phyloP scores from a whole-genome alignment of 1,140 invertebrate genomes.

The Drosophila azteca region DNA sequence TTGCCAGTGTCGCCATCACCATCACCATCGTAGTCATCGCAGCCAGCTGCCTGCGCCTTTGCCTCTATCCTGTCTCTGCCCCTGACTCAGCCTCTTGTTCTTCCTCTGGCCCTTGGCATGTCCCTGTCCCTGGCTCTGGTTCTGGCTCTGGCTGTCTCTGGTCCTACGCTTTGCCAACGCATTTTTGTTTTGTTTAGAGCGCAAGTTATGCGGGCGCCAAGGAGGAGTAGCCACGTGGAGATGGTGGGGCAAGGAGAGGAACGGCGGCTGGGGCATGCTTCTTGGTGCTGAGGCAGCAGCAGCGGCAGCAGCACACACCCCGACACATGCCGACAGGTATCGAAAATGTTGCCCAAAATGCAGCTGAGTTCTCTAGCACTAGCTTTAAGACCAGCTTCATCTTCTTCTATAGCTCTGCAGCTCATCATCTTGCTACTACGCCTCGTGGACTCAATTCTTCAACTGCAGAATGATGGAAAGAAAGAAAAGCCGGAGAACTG shows the following conservation, averaged over 20 bases:
- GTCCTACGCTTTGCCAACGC: constrained; percentile 70
- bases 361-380: constrained; percentile 22
- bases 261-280: constrained; percentile 46
- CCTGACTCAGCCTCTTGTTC: constrained; percentile 6
- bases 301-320: constrained; percentile 12
- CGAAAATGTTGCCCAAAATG: constrained; percentile 59
- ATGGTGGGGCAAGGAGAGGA: constrained; percentile 11
- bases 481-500: constrained; percentile 22
- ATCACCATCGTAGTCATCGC: constrained; percentile 57
- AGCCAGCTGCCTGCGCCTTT: constrained; percentile 55
- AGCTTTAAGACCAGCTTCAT: too few relatives aligned
- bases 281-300: constrained; percentile 45
- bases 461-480: constrained; percentile 7
- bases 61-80: neutral
- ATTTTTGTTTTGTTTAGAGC: constrained; percentile 81
- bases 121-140: constrained; percentile 18
- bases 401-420: neutral
- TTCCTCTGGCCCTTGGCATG: neutral
- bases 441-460: too few relatives aligned
- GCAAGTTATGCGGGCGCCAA: constrained; percentile 60
- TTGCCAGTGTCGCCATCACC: constrained; percentile 59
- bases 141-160: constrained; percentile 25
- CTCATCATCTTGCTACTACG: constrained; percentile 1
- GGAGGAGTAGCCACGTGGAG: constrained; percentile 31
- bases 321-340: constrained; percentile 65